phyloP scores from a whole-genome alignment of 64 coral and sea anemone species.

The Dendronephthya gigantea region DNA sequence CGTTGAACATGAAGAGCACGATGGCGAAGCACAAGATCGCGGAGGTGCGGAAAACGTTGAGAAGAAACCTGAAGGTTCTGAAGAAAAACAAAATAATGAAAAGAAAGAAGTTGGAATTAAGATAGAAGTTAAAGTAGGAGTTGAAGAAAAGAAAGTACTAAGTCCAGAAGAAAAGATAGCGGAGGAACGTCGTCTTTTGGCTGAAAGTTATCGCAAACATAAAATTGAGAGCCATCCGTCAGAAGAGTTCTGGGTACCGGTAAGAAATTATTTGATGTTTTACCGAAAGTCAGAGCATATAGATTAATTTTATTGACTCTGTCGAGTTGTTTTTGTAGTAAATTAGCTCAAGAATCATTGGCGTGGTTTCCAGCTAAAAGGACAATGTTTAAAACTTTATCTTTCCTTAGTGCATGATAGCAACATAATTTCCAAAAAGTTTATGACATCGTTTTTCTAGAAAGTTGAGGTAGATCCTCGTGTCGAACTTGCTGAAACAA shows the following conservation, averaged over 20 bases:
- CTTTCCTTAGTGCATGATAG: too few species aligned
- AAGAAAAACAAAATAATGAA: neutral
- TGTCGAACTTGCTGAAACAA: neutral
- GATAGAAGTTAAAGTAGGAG: neutral
- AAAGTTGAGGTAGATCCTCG: neutral
- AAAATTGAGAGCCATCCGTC: neutral
- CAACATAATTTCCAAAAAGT: neutral
- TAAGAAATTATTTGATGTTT: neutral
- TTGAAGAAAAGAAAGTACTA: neutral
- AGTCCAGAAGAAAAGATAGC: neutral
- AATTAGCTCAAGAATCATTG: too few species aligned
- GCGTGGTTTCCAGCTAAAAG: too few species aligned
- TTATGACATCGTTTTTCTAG: neutral
- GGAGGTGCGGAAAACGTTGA: neutral
- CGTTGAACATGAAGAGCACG: too few species aligned
- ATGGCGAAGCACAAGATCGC: too few species aligned
- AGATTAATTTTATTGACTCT: neutral
- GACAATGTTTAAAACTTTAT: too few species aligned
- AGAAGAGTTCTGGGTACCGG: slow-evolving; percentile 7
- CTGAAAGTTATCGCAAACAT: slow-evolving; percentile 5
- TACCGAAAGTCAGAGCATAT: neutral
- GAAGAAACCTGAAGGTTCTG: neutral
- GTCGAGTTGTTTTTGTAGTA: too few species aligned
- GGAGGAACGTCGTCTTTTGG: neutral
- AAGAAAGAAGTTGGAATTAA: neutral